A percentile compares a stretch with the other conserved stretches of the same genome.
Conservation (phyloP, 2,888 invertebrate genomes). For the Dynastes tityus region DNA sequence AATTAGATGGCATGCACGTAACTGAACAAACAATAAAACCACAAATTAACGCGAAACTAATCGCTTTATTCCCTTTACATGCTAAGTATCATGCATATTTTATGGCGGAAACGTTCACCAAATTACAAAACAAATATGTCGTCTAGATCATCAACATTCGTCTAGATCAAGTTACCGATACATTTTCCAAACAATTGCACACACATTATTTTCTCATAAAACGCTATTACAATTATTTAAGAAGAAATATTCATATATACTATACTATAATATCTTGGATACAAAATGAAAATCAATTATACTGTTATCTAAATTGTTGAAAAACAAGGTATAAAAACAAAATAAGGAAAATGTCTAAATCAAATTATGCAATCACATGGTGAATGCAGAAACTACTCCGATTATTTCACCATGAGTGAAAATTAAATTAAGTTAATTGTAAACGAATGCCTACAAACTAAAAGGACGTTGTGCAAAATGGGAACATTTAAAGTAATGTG, state of each 20-base stretch:
- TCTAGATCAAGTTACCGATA: conserved; percentile 39
- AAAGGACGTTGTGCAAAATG: no score
- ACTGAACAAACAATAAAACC: conserved; percentile 44
- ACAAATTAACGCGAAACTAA: conserved; percentile 45
- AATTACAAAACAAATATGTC: conserved; percentile 43
- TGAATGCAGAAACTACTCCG: no score
- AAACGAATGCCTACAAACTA: no score
- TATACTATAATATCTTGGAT: no score
- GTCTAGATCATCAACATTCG: conserved; percentile 20
- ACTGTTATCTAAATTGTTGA: no score
- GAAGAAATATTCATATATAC: background rate
- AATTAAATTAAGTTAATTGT: no score
- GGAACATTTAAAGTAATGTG: no score
- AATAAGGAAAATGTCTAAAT: no score
- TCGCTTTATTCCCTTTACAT: conserved; percentile 45
- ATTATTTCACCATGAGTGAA: no score
- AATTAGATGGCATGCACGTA: conserved; percentile 40
- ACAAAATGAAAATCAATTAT: no score
- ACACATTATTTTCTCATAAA: conserved; percentile 43
- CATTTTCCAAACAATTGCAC: conserved; percentile 34
- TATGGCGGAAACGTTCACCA: conserved; percentile 45
- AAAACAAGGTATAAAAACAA: no score
- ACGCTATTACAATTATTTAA: conserved; percentile 18
- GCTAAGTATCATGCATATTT: conserved; percentile 42
- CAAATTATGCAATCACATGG: no score